phyloP scores from a whole-genome alignment of 2,888 invertebrate genomes.

The Salpingus planirostris region DNA sequence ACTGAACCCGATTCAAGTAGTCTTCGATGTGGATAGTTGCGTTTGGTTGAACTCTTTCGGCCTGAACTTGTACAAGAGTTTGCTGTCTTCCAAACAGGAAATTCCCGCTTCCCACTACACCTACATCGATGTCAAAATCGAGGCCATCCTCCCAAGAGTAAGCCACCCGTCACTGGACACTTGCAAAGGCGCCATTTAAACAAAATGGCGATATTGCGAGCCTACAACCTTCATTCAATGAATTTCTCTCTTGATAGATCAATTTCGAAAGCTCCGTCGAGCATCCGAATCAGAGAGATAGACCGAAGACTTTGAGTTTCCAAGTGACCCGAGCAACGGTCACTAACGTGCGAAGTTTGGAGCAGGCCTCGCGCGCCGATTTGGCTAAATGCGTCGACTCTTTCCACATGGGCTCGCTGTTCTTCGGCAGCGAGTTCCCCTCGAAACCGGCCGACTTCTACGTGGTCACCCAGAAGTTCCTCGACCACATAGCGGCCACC shows the following conservation, averaged over 20 bases:
- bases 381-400: slow-evolving; percentile 71
- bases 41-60: slow-evolving; percentile 93
- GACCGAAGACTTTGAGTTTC: slow-evolving; percentile 79
- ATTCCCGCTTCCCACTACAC: slow-evolving; percentile 40
- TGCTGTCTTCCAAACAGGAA: slow-evolving; percentile 46
- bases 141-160: slow-evolving; percentile 90
- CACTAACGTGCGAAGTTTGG: slow-evolving; percentile 58
- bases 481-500: slow-evolving; percentile 53
- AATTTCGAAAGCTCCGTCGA: slow-evolving; percentile 69
- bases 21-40: slow-evolving; percentile 79
- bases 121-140: slow-evolving; percentile 80
- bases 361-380: slow-evolving; percentile 65
- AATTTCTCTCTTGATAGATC: too few species aligned
- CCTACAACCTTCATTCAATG: too few species aligned
- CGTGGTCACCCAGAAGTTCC: slow-evolving; percentile 73
- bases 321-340: slow-evolving; percentile 70
- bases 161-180: too few species aligned
- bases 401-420: slow-evolving; percentile 65
- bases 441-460: slow-evolving; percentile 59
- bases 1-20: slow-evolving; percentile 80
- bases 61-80: slow-evolving; percentile 73
- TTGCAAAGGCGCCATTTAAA: too few species aligned
- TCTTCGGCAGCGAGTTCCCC: slow-evolving; percentile 72
- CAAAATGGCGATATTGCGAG: too few species aligned
- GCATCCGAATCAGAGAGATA: slow-evolving; percentile 72